phyloP scores from a whole-genome alignment of 2,888 invertebrate species.

The Zygaena filipendulae region DNA sequence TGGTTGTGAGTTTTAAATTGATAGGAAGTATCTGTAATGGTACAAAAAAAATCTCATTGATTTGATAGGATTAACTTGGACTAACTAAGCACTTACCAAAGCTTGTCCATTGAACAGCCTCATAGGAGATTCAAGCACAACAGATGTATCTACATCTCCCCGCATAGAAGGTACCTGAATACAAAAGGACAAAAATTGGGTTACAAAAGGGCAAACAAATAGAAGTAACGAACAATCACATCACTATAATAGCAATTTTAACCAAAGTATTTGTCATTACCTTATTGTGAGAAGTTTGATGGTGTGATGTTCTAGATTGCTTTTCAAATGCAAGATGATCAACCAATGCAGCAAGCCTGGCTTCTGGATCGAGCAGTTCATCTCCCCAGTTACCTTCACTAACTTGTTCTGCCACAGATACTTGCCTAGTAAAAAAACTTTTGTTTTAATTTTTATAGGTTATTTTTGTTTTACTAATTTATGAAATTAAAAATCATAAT shows the following conservation, averaged over 20 bases:
- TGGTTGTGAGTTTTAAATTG: too few species aligned
- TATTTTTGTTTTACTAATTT: too few species aligned
- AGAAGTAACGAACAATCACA: too few species aligned
- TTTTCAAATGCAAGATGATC: conserved; percentile 45
- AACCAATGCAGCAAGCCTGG: conserved; percentile 45
- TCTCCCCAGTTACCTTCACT: conserved; percentile 49
- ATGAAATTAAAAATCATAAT: too few species aligned
- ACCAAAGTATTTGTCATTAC: conserved; percentile 21
- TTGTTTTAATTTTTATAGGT: too few species aligned
- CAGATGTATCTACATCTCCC: conserved; percentile 45
- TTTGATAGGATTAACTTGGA: too few species aligned
- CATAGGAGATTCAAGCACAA: conserved; percentile 44
- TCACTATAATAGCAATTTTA: too few species aligned
- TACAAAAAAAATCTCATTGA: too few species aligned
- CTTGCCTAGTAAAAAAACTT: conserved; percentile 29
- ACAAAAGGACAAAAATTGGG: too few species aligned
- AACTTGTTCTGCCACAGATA: conserved; percentile 40
- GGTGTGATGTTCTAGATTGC: conserved; percentile 28
- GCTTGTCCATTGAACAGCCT: conserved; percentile 43
- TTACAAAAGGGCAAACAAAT: too few species aligned
- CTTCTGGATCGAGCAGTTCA: conserved; percentile 44
- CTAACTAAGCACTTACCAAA: conserved; percentile 48
- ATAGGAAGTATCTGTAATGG: too few species aligned
- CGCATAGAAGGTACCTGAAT: conserved; percentile 34
- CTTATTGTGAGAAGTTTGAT: conserved; percentile 35